Evolutionary conservation across 2,113 vertebrate species (phyloP).

Genomic region (Petrocephalus zakoni): DNA sequence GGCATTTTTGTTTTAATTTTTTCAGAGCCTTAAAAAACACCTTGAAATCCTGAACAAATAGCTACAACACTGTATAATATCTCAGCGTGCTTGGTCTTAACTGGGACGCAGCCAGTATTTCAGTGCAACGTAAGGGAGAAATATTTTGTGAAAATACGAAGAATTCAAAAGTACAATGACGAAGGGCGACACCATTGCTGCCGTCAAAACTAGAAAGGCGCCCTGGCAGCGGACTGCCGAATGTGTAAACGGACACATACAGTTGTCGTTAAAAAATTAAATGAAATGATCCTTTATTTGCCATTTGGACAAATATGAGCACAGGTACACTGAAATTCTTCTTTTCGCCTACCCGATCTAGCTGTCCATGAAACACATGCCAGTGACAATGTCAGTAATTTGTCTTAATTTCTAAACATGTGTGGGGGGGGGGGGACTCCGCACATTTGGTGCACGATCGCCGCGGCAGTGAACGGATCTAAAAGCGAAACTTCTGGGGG

Average conservation of each 20-base stretch:
- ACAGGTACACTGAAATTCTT: not conserved
- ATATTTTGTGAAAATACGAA: not conserved
- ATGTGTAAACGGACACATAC: not conserved
- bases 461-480: no score
- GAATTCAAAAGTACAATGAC: not conserved
- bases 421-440: no score
- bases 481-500: no score
- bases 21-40: not conserved
- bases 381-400: not conserved
- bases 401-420: no score
- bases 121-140: not conserved
- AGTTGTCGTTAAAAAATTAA: not conserved
- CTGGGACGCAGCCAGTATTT: not conserved
- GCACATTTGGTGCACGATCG: no score
- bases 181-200: not conserved
- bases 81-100: not conserved
- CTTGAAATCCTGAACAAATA: not conserved
- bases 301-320: not conserved
- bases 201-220: not conserved
- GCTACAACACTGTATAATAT: not conserved
- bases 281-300: not conserved
- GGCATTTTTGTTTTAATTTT: not conserved
- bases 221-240: not conserved
- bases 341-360: not conserved
- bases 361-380: not conserved